Evolutionary conservation across 2,888 invertebrate genomes (phyloP), one percentile per base, ranked within the genome.

Genomic region (Microctonus aethiopoides): DNA sequence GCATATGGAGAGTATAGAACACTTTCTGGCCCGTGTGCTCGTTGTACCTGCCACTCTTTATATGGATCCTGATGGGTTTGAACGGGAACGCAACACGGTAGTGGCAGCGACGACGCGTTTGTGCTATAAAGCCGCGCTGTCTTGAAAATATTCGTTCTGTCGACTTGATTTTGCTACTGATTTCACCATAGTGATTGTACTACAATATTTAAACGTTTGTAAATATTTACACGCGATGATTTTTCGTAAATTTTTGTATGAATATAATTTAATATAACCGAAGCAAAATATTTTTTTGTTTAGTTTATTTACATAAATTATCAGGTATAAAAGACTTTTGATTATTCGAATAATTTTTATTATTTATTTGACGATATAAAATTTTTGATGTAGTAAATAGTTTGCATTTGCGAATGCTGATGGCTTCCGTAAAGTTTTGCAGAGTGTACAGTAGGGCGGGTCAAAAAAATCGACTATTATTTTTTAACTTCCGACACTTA

Each of bases 41-140:
- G 74, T 74, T 71, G 72, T 74, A 75, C 74, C 73, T 74, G 76
- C 72, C 73, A 68, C 70, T 73, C 76, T 76, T 74, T 75, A 75
- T 75, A 76, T 74, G 76, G 75, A 68, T 74, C 70, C 73, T 75
- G 72, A 74, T 76, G 75, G 69, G 69, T 75, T 74, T 70, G 67
- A 73, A 74, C 70, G 67, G 65, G 61, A 68, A 63, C 62, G 66
- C 61, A 70, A 67, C 70, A 70, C 70, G 46, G 70, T 70, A 70
- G 70, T 70, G 66, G 60, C 65, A 65, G 29, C 64, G 51, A 69
- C 63, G 69, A 69, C 69, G 64, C 64, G 59, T 41, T 41, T 29
- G 65, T 66, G 70, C 70, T 65, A 70, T 70, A 70, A 69, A 65
- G 34, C 51, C 59, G 26, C 60, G 16, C 52, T 39, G 65, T 56